Evolutionary conservation across 1,140 invertebrate genomes (phyloP).

Genomic region (silkworm (Bombyx mori)): DNA sequence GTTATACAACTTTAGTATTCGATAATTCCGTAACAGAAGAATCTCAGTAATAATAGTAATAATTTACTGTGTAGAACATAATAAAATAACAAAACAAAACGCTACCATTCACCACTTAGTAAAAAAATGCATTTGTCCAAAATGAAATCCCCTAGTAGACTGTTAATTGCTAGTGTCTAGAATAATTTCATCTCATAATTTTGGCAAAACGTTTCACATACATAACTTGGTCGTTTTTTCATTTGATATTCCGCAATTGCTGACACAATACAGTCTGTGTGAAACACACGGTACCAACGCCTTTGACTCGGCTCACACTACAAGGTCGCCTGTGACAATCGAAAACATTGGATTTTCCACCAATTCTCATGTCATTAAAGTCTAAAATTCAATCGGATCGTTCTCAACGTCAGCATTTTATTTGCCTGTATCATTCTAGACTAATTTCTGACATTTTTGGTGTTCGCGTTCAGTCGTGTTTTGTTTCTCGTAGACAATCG

Average conservation of each 20-base stretch:
- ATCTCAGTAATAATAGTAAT: no score
- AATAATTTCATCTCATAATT: neutral
- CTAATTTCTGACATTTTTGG: constrained; percentile 10
- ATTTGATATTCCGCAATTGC: constrained; percentile 2
- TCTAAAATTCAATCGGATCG: constrained; percentile 9
- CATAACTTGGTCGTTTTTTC: constrained; percentile 9
- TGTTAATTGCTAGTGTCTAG: no score
- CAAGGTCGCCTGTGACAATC: constrained; percentile 18
- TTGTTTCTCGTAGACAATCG: constrained; percentile 8
- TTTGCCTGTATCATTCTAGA: constrained; percentile 9
- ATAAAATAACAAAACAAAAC: no score
- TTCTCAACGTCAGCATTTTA: neutral
- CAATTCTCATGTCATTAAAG: constrained; percentile 7
- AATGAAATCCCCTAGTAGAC: no score
- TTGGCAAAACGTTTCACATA: constrained; percentile 5
- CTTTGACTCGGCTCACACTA: constrained; percentile 19
- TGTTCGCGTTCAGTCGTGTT: constrained; percentile 11
- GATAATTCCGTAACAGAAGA: no score
- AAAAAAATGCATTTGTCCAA: no score
- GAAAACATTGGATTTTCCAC: constrained; percentile 5
- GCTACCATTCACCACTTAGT: no score
- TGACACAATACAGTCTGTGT: constrained; percentile 24
- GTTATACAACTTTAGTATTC: no score
- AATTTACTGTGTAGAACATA: no score
- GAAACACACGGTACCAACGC: constrained; percentile 18